Conservation (phyloP, 2,797 vertebrate genomes). For the Neosilurus mollespiculum region DNA sequence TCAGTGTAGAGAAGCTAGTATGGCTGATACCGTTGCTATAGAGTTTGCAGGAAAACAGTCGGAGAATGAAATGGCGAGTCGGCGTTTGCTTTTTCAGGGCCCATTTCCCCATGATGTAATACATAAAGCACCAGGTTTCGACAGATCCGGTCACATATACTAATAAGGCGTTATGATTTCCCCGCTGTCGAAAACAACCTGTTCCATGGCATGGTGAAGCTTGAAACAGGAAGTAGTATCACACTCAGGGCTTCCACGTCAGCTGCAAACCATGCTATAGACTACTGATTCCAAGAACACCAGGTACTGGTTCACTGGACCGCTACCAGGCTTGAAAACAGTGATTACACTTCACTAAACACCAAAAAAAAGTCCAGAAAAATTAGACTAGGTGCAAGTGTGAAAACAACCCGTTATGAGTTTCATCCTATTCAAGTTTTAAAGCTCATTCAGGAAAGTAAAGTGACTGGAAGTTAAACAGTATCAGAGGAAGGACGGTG, state of each 20-base stretch:
- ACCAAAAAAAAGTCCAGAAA: not conserved
- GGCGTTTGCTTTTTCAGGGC: too few species aligned
- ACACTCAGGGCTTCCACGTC: not conserved
- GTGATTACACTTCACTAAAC: not conserved
- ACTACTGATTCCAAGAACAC: not conserved
- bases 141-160: not conserved
- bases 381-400: not conserved
- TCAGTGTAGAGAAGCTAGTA: too few species aligned
- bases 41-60: too few species aligned
- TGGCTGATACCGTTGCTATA: too few species aligned
- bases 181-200: not conserved
- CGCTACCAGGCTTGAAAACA: not conserved
- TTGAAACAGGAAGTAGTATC: not conserved
- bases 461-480: not conserved
- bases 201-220: not conserved
- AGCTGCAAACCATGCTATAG: too few species aligned
- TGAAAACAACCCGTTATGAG: slow-evolving; percentile 4
- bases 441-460: not conserved
- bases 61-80: too few species aligned
- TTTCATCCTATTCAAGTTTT: not conserved
- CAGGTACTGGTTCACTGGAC: not conserved
- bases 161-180: not conserved
- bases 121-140: too few species aligned
- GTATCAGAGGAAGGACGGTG: not conserved
- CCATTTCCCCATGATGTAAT: too few species aligned